phyloP scores from a whole-genome alignment of 1,140 invertebrate species.

The Pseudobourletiella spinata region DNA sequence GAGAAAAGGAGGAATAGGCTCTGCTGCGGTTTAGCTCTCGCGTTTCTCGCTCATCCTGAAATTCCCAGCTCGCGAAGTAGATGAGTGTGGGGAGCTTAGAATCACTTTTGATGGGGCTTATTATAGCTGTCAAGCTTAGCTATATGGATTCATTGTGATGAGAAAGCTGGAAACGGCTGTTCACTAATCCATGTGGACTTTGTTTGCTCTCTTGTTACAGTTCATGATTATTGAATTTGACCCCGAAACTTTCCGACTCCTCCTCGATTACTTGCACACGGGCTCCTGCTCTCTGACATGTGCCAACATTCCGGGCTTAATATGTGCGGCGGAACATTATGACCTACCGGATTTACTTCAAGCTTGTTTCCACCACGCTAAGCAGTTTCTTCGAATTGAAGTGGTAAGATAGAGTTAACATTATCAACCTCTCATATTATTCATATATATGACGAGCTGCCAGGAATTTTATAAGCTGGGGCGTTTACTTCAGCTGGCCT shows the following conservation, averaged over 20 bases:
- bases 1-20: too few relatives aligned
- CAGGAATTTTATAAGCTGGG: background rate
- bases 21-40: too few relatives aligned
- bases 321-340: slow-evolving; percentile 89
- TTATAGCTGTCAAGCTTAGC: too few relatives aligned
- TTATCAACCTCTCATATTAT: background rate
- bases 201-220: too few relatives aligned
- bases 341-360: slow-evolving; percentile 84
- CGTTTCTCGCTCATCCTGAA: too few relatives aligned
- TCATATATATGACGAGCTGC: background rate
- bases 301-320: slow-evolving; percentile 80
- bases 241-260: slow-evolving; percentile 79
- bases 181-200: too few relatives aligned
- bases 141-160: too few relatives aligned
- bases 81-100: too few relatives aligned
- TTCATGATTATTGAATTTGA: slow-evolving; percentile 94
- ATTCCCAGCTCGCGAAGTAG: too few relatives aligned
- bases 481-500: too few relatives aligned
- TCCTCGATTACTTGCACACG: slow-evolving; percentile 84
- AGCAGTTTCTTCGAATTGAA: slow-evolving; percentile 83
- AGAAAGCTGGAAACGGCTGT: too few relatives aligned
- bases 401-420: slow-evolving; percentile 51
- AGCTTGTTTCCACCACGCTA: slow-evolving; percentile 90
- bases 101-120: too few relatives aligned
- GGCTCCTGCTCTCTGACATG: slow-evolving; percentile 85